phyloP scores from a whole-genome alignment of 2,797 vertebrate genomes.

The Tangara arthus region DNA sequence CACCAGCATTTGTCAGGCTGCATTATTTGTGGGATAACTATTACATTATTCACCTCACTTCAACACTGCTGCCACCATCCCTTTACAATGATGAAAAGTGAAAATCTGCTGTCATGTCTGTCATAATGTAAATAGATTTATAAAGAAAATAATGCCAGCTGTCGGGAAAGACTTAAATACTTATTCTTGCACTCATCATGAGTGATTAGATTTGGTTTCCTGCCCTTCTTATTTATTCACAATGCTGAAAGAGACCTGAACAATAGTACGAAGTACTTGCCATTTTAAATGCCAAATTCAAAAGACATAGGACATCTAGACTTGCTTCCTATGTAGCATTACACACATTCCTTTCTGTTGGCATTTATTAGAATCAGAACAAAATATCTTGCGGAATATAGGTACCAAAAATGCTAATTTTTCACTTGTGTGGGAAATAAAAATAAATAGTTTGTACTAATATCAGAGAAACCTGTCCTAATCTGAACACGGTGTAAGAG shows the following conservation, averaged over 20 bases:
- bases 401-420: neutral
- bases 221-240: neutral
- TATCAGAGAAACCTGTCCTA: neutral
- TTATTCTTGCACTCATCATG: neutral
- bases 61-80: neutral
- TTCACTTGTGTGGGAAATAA: neutral
- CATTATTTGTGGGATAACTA: slow-evolving; percentile 25
- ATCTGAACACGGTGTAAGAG: neutral
- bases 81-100: slow-evolving; percentile 22
- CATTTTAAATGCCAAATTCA: neutral
- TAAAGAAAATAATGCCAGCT: slow-evolving; percentile 23
- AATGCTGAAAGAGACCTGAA: neutral
- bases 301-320: neutral
- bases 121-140: slow-evolving; percentile 23
- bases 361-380: neutral
- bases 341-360: neutral
- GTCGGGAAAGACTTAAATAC: neutral
- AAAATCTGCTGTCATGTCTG: slow-evolving; percentile 28
- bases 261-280: neutral
- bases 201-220: neutral
- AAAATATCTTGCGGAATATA: neutral
- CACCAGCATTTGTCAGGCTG: neutral
- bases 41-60: slow-evolving; percentile 21
- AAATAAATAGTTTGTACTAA: neutral
- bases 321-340: neutral